These are phyloP conservation scores for Cryptocephalus moraei DNA, from an alignment of 2,888 invertebrate species.

Conservation along the genomic window DNA sequence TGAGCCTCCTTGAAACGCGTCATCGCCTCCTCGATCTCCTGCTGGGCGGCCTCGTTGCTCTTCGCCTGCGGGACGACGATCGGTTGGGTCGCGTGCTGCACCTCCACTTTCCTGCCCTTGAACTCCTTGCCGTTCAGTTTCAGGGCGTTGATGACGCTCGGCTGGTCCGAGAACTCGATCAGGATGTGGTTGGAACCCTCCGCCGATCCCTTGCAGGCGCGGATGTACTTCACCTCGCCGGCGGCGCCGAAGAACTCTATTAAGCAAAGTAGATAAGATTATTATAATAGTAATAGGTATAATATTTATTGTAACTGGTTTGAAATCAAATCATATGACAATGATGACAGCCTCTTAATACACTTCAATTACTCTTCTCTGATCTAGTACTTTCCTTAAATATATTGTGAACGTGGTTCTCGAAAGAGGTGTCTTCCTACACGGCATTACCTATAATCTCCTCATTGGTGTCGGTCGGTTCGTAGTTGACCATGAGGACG, in stretches of 20 bases:
- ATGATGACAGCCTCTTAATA: no score
- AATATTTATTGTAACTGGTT: no score
- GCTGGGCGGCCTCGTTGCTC: slow-evolving; percentile 89
- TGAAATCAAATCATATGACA: no score
- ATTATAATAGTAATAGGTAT: no score
- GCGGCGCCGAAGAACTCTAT: slow-evolving; percentile 48
- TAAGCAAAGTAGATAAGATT: neutral
- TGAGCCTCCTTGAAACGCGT: slow-evolving; percentile 93
- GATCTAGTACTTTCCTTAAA: no score
- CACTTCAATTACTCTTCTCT: no score
- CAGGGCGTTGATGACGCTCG: slow-evolving; percentile 75
- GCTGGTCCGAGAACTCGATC: slow-evolving; percentile 90
- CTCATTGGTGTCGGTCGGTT: slow-evolving; percentile 58
- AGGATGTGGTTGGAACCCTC: slow-evolving; percentile 73
- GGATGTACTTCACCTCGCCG: slow-evolving; percentile 90
- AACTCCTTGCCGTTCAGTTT: slow-evolving; percentile 72
- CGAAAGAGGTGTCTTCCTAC: no score
- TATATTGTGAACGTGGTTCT: no score
- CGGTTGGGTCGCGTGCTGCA: slow-evolving; percentile 86
- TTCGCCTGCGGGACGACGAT: slow-evolving; percentile 90
- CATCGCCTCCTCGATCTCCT: slow-evolving; percentile 96
- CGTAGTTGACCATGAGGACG: slow-evolving; percentile 71
- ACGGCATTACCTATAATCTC: slow-evolving; percentile 51
- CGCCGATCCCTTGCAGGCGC: slow-evolving; percentile 77
- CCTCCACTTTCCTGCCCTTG: slow-evolving; percentile 56